Conservation (phyloP, 1,140 invertebrate species). For the Asbolus verrucosus region DNA sequence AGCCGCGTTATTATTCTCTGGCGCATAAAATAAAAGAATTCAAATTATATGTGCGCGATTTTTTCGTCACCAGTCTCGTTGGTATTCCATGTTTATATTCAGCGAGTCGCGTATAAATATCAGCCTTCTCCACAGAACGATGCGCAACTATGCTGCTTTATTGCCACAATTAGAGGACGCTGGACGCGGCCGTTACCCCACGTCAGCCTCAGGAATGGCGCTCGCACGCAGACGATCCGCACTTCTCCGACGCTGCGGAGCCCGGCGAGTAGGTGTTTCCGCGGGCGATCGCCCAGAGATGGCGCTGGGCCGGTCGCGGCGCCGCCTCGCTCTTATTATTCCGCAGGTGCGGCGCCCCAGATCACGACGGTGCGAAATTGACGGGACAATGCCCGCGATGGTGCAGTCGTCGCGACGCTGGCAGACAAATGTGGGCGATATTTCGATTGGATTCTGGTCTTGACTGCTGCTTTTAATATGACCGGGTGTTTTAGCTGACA, state of each 20-base stretch:
- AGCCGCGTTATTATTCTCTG: slow-evolving; percentile 62
- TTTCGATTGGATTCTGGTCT: slow-evolving; percentile 46
- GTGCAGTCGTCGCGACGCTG: slow-evolving; percentile 18
- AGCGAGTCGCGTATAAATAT: slow-evolving; percentile 55
- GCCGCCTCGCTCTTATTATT: too few species aligned
- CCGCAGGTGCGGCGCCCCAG: too few species aligned
- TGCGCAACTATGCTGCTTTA: slow-evolving; percentile 60
- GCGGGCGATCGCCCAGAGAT: too few species aligned
- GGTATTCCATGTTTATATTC: slow-evolving; percentile 65
- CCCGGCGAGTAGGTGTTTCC: too few species aligned
- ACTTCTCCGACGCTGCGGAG: too few species aligned
- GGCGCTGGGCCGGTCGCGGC: too few species aligned
- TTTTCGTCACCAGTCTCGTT: slow-evolving; percentile 62
- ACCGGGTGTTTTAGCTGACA: slow-evolving; percentile 15
- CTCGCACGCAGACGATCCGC: too few species aligned
- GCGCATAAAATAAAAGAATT: slow-evolving; percentile 63
- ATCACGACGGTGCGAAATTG: too few species aligned
- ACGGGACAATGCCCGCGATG: slow-evolving; percentile 48
- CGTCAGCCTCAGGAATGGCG: slow-evolving; percentile 46
- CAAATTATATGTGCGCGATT: slow-evolving; percentile 64
- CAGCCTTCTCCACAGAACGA: slow-evolving; percentile 50
- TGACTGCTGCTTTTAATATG: slow-evolving; percentile 35
- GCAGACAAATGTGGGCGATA: slow-evolving; percentile 47
- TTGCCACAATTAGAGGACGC: slow-evolving; percentile 60
- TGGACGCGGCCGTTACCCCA: slow-evolving; percentile 45